Conservation (phyloP, 2,888 invertebrate genomes). For the Cancer borealis region DNA sequence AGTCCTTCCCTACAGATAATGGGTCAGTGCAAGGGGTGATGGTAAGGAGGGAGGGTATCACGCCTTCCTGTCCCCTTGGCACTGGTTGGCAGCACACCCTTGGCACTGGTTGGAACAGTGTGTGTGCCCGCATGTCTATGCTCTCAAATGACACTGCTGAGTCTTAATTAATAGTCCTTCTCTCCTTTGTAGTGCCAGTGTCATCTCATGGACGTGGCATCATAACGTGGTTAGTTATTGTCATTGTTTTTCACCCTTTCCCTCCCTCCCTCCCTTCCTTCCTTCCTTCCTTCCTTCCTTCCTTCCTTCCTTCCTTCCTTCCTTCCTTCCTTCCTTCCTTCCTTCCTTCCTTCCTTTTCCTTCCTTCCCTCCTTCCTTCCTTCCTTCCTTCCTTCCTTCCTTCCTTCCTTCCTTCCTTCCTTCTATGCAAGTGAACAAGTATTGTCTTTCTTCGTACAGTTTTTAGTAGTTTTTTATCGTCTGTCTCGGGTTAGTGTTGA, state of each 20-base stretch:
- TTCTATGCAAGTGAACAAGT: neutral
- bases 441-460: neutral
- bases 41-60: conserved; percentile 60
- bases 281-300: neutral
- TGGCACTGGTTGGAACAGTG: conserved; percentile 68
- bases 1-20: conserved; percentile 21
- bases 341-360: neutral
- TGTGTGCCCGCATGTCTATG: conserved; percentile 58
- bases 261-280: neutral
- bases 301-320: no score
- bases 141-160: conserved; percentile 42
- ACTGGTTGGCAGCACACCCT: conserved; percentile 69
- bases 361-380: neutral
- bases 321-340: neutral
- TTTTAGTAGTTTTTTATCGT: neutral
- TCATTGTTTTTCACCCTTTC: neutral
- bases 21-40: conserved; percentile 66
- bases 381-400: neutral
- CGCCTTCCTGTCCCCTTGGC: conserved; percentile 53
- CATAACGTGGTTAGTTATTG: neutral
- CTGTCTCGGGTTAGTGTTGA: neutral
- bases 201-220: neutral
- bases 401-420: neutral
- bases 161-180: neutral
- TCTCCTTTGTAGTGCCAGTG: neutral